Percentiles rank a stretch among this genome's conserved stretches.
Evolutionary conservation across 1,140 invertebrate genomes (phyloP).

Genomic region (Lucilia cuprina): DNA sequence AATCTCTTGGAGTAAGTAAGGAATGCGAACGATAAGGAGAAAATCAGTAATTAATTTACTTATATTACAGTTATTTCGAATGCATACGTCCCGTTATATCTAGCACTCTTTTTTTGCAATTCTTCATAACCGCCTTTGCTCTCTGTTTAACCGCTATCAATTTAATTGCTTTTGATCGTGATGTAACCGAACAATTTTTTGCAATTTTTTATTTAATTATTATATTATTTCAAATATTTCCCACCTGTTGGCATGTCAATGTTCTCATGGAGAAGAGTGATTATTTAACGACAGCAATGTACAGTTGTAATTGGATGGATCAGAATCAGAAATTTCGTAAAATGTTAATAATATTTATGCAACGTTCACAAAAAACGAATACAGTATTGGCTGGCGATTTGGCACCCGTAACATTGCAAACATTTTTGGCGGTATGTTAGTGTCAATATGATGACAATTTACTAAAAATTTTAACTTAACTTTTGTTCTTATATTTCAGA

Average conservation of each 20-base stretch:
- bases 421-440: conserved; percentile 34
- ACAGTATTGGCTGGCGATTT: conserved; percentile 36
- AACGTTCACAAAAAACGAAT: conserved; percentile 35
- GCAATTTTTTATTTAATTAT: conserved; percentile 21
- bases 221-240: conserved; percentile 34
- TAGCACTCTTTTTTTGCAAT: conserved; percentile 35
- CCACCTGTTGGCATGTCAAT: conserved; percentile 39
- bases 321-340: conserved; percentile 38
- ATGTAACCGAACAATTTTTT: conserved; percentile 29
- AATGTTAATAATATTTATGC: conserved; percentile 40
- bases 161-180: conserved; percentile 29
- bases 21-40: neutral
- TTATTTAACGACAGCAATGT: conserved; percentile 37
- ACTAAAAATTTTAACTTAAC: neutral
- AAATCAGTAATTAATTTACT: neutral
- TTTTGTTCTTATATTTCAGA: conserved; percentile 22
- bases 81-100: conserved; percentile 36
- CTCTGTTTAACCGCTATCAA: conserved; percentile 38
- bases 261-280: conserved; percentile 30
- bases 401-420: conserved; percentile 39
- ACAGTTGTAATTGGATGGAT: conserved; percentile 37
- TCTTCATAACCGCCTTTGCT: conserved; percentile 36
- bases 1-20: conserved; percentile 33
- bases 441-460: neutral
- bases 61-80: conserved; percentile 31